Evolutionary conservation across 1,140 invertebrate genomes (phyloP).

Genomic region (Papilio helenus): DNA sequence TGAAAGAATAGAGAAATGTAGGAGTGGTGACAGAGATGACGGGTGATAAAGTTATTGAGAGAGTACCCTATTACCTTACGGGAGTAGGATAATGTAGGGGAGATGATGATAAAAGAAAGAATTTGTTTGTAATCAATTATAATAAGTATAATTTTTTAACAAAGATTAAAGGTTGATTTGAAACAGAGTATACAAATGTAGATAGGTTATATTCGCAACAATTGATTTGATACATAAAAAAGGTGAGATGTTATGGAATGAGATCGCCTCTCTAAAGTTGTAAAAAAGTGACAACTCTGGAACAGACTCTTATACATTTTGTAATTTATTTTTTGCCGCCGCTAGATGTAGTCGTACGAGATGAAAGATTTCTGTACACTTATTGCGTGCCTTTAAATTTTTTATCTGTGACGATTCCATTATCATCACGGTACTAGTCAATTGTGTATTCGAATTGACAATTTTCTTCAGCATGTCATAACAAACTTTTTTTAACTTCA

Average conservation of each 20-base stretch:
- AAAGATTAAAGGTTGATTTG: not conserved
- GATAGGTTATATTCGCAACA: not conserved
- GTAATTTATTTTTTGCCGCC: slow-evolving; percentile 39
- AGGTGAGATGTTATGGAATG: slow-evolving; percentile 3
- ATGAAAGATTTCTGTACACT: slow-evolving; percentile 36
- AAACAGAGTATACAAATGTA: not conserved
- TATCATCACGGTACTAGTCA: slow-evolving; percentile 5
- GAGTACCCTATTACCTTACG: too few relatives aligned
- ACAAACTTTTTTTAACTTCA: not conserved
- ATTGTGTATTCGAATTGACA: not conserved
- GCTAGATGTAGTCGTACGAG: slow-evolving; percentile 13
- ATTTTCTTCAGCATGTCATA: not conserved
- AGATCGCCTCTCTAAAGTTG: slow-evolving; percentile 8
- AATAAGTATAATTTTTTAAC: too few relatives aligned
- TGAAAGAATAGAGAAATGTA: too few relatives aligned
- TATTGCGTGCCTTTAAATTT: slow-evolving; percentile 15
- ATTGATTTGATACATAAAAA: not conserved
- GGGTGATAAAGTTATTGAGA: too few relatives aligned
- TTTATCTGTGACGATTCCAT: slow-evolving; percentile 31
- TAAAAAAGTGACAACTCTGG: slow-evolving; percentile 33
- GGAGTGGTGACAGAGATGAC: too few relatives aligned
- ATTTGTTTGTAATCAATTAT: too few relatives aligned
- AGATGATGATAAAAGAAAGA: too few relatives aligned
- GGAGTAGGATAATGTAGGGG: too few relatives aligned
- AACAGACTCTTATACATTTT: slow-evolving; percentile 23